Conservation (phyloP, 2,888 invertebrate genomes). For the Anthrax anthrax region DNA sequence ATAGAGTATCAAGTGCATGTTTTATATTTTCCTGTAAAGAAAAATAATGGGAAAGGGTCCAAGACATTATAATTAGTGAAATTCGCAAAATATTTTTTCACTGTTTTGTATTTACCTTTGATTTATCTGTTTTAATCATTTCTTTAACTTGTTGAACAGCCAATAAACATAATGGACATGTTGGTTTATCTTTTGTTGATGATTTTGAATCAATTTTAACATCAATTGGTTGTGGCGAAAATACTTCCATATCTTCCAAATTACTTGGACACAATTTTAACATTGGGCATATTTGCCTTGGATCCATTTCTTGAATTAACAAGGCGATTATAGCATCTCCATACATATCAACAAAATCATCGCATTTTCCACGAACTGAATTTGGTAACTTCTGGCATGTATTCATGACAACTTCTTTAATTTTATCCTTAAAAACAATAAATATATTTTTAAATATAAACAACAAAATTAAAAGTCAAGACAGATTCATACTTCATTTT, state of each 20-base stretch:
- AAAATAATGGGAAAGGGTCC: too few species aligned
- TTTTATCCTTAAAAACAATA: constrained; percentile 41
- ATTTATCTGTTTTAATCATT: constrained; percentile 56
- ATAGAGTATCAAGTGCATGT: constrained; percentile 52
- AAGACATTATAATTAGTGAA: too few species aligned
- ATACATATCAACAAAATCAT: constrained; percentile 61
- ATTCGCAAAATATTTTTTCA: too few species aligned
- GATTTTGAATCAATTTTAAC: constrained; percentile 17
- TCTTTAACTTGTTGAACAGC: constrained; percentile 63
- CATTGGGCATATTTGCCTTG: constrained; percentile 44
- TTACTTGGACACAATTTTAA: constrained; percentile 51
- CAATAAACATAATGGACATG: constrained; percentile 72
- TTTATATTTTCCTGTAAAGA: constrained; percentile 49
- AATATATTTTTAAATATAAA: constrained; percentile 31
- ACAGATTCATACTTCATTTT: constrained; percentile 43
- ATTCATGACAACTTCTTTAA: constrained; percentile 49
- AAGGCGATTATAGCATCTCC: constrained; percentile 66
- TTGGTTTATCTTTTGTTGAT: constrained; percentile 44
- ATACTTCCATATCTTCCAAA: constrained; percentile 40
- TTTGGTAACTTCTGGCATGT: constrained; percentile 55
- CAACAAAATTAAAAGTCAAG: background rate
- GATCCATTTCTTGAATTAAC: constrained; percentile 46
- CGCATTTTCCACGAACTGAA: constrained; percentile 48
- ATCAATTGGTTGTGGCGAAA: constrained; percentile 25
- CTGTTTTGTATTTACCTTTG: constrained; percentile 58